Base-by-base conservation (phyloP, 2,113 vertebrate species). In the Alethe castanea region DNA sequence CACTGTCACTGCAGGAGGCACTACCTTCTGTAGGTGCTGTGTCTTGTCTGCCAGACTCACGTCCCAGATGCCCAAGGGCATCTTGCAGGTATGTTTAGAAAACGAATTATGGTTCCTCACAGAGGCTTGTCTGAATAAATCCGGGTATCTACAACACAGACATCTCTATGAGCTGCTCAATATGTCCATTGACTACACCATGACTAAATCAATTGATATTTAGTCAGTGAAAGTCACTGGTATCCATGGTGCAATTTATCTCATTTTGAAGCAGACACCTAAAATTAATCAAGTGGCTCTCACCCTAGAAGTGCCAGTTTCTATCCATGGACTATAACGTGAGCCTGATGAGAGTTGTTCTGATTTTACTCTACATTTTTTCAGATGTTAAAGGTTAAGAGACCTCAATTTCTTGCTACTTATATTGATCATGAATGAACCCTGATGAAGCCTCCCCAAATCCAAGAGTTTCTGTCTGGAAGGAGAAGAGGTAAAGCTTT, bases 271-370 rank as follows among this genome's bases (percentile, higher is more conserved):
- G 72, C 3, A 70, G 52, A 52, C 7, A 40, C 19, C 36, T 88
- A 52, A 84, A 80, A 67, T 12, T 23, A 53, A n/a, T 45, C 31
- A 35, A 29, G 28, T 44, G 35, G 35, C 6, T 79, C 35, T 48
- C 14, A 44, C 14, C 6, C 5, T 22, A 18, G 17, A 74, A 72
- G 14, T 40, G 11, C 11, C 17, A 40, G 0, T 72, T 95, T 90
- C 48, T 76, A 28, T 85, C 12, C 11, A 8, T 19, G 65, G 57
- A 20, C 19, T 48, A 4, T 44, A 71, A 66, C 14, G 7, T 14
- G 16, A 90, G 3, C 6, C 31, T 12, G 17, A 12, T 0, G 0
- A 4, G 8, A 69, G 15, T 36, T 2, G 2, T 6, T 56, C 22
- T 79, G 48, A 48, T 45, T 26, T 47, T 56, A 48, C 5, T 0